Conservation (phyloP, 2,797 vertebrate species). For the Argyrosomus regius region DNA sequence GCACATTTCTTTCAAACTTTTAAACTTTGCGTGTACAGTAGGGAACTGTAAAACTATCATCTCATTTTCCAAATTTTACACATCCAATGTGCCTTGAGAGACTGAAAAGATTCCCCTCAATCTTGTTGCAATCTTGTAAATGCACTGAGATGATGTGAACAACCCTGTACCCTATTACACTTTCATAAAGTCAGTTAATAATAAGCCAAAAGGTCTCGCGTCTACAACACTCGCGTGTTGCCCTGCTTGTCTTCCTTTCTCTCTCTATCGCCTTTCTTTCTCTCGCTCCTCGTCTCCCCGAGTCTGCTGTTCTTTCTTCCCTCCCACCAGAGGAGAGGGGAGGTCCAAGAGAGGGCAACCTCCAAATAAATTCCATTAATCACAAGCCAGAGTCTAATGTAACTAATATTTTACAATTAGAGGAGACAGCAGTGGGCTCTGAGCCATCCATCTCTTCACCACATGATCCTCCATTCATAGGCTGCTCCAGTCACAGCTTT, state of each 20-base stretch:
- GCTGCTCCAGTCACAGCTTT: constrained; percentile 88
- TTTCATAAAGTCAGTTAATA: constrained; percentile 58
- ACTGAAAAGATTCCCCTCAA: constrained; percentile 32
- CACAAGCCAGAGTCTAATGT: constrained; percentile 99
- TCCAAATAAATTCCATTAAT: constrained; percentile 99
- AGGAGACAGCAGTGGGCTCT: constrained; percentile 97
- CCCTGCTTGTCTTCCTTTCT: constrained; percentile 42
- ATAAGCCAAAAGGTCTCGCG: constrained; percentile 61
- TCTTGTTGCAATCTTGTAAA: constrained; percentile 49
- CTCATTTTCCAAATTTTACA: constrained; percentile 23
- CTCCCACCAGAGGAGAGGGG: constrained; percentile 77
- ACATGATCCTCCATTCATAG: constrained; percentile 95
- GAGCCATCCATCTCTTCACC: constrained; percentile 97
- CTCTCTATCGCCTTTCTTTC: constrained; percentile 45
- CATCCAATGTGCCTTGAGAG: constrained; percentile 27
- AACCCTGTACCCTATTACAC: constrained; percentile 30
- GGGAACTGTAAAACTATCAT: constrained; percentile 4
- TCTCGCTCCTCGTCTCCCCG: constrained; percentile 63
- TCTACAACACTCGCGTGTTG: constrained; percentile 61
- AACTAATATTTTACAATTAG: constrained; percentile 99
- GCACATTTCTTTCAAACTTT: constrained; percentile 8
- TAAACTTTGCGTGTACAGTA: background rate
- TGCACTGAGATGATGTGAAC: constrained; percentile 37
- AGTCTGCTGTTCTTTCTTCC: constrained; percentile 73
- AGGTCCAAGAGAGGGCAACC: constrained; percentile 89